Evolutionary conservation across 2,888 invertebrate species (phyloP).

Genomic region (Eupithecia subumbrata): DNA sequence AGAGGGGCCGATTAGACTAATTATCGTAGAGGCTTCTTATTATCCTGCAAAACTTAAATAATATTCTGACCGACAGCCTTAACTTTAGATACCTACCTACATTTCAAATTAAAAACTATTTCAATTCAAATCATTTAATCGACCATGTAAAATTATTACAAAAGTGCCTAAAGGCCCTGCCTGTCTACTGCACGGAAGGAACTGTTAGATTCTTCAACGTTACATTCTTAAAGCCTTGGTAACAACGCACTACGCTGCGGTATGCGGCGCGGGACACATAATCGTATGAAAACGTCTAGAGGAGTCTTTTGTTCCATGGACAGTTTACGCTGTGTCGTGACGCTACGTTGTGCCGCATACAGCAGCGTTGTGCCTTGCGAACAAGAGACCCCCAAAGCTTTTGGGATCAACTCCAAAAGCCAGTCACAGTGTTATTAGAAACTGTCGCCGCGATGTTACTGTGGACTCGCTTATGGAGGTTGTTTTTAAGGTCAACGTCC

Average conservation of each 20-base stretch:
- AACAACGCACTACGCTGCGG: too few relatives aligned
- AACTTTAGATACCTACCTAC: neutral
- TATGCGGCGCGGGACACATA: too few relatives aligned
- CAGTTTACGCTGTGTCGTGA: too few relatives aligned
- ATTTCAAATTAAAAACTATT: neutral
- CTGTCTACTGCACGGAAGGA: constrained; percentile 16
- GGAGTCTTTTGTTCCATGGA: too few relatives aligned
- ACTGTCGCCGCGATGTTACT: neutral
- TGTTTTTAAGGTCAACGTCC: neutral
- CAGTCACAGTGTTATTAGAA: neutral
- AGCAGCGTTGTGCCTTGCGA: too few relatives aligned
- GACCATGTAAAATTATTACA: constrained; percentile 45
- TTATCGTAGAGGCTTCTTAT: too few relatives aligned
- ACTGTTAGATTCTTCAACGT: neutral
- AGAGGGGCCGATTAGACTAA: too few relatives aligned
- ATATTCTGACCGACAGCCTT: too few relatives aligned
- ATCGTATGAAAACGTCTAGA: too few relatives aligned
- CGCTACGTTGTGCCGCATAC: too few relatives aligned
- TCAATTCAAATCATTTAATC: constrained; percentile 43
- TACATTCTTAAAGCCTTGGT: neutral
- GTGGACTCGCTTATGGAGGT: neutral
- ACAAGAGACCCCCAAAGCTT: neutral
- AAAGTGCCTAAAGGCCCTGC: constrained; percentile 40
- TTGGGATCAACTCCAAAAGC: neutral
- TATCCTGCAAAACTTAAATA: neutral